Base-by-base conservation (phyloP, 2,888 invertebrate genomes). In the Chaitophorus viminalis region DNA sequence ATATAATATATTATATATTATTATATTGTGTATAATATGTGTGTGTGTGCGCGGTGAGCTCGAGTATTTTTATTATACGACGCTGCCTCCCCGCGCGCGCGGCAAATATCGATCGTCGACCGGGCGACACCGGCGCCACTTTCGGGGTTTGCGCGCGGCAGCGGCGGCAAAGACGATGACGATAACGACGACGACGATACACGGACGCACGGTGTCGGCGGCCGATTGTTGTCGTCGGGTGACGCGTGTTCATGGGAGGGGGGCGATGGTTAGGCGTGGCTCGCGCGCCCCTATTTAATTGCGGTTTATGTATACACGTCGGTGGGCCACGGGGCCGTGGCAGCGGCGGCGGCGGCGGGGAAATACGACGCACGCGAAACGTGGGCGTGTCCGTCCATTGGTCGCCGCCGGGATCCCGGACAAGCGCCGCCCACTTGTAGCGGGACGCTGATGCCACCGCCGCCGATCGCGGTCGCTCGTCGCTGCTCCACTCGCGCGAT, bases 321-420 rank as follows among this genome's bases (percentile, higher is more conserved):
- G n/a, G n/a, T n/a, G n/a, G n/a, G n/a, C n/a, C n/a, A n/a, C n/a
- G n/a, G 17, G 29, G 25, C 31, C 3, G 25, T 0, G n/a, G 60
- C 25, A 36, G 31, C 21, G 31, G 11, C 33, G 70, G 36, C 78
- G 70, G 39, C 33, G 74, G 74, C 54, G 74, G 46, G 78, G 68
- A 60, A 60, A 36, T 36, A 68, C 76, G 65, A 39, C 82, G 70
- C 77, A 52, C 77, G 36, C 79, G 60, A 84, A 60, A 79, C 54
- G 25, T 79, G 60, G 86, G 86, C 87, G 87, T 87, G 81, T 79
- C 60, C 87, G 81, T 87, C 87, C 79, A 87, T 74, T 87, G 87
- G 87, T 29, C 87, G 87, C 36, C 87, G 87, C 54, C 87, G 54
- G 79, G 87, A 39, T 46, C 39, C 72, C 70, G 17, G 86, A 36